Conservation (phyloP, 2,888 invertebrate species). For the Alloscopus bannaensis region DNA sequence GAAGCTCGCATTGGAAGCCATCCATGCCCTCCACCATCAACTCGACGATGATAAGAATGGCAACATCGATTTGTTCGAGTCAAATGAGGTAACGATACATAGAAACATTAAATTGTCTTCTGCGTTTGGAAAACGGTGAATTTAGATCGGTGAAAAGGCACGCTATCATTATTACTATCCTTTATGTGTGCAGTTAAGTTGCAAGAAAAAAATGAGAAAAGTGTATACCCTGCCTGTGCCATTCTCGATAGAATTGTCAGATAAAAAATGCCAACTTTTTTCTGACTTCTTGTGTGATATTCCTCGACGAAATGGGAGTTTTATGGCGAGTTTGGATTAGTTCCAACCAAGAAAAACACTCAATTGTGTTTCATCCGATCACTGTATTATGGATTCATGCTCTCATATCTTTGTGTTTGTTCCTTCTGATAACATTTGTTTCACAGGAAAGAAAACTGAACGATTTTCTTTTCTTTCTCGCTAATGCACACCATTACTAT, state of each 20-base stretch:
- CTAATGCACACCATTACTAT: no score
- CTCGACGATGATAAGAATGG: constrained; percentile 99
- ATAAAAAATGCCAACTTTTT: no score
- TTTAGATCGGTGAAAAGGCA: no score
- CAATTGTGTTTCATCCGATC: constrained; percentile 17
- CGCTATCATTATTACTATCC: no score
- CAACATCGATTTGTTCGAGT: constrained; percentile 97
- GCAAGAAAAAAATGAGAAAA: not conserved
- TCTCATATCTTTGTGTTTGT: no score
- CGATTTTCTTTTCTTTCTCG: no score
- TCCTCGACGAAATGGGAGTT: no score
- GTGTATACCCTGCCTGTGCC: not conserved
- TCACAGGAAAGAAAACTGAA: no score
- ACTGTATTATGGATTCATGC: no score
- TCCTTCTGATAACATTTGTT: no score
- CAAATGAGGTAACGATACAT: constrained; percentile 88
- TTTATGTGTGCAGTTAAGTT: not conserved
- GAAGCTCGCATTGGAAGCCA: constrained; percentile 93
- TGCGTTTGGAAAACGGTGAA: no score
- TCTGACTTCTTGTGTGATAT: constrained; percentile 20
- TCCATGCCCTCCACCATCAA: constrained; percentile 92
- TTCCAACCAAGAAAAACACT: constrained; percentile 16
- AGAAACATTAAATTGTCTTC: no score
- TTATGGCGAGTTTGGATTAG: constrained; percentile 16
- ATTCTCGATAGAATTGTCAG: not conserved